Percentiles rank a stretch among this genome's conserved stretches.
phyloP scores from a whole-genome alignment of 2,797 vertebrate genomes.

The Schizothorax lantsangensis region DNA sequence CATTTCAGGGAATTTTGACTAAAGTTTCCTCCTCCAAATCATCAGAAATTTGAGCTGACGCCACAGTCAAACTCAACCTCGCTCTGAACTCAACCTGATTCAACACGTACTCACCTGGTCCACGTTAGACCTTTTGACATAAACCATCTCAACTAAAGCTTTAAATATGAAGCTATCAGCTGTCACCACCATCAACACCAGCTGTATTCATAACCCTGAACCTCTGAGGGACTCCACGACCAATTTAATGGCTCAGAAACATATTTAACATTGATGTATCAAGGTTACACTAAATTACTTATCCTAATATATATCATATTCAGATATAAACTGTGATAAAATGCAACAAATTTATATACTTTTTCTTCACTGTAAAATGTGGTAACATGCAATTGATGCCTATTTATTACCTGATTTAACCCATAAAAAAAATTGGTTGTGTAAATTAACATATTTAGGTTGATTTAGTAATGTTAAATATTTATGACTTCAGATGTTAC shows the following conservation, averaged over 20 bases:
- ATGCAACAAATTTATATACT: background rate
- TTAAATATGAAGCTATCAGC: background rate
- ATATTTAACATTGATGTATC: background rate
- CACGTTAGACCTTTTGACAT: background rate
- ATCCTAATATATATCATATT: background rate
- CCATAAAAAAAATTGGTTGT: background rate
- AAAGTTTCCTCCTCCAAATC: constrained; percentile 2
- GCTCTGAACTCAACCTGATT: constrained; percentile 33
- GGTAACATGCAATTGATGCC: no score
- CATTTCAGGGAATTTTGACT: background rate
- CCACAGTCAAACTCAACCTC: constrained; percentile 23
- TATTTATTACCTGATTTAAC: background rate
- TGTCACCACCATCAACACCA: background rate
- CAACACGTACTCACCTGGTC: constrained; percentile 1
- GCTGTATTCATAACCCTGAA: background rate
- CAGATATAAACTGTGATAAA: background rate
- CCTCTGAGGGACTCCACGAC: background rate
- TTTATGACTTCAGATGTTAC: background rate
- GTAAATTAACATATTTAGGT: background rate
- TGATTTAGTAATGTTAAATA: background rate
- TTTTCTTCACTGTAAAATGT: background rate
- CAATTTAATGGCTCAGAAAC: background rate
- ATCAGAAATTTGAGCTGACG: constrained; percentile 31
- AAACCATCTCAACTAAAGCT: background rate
- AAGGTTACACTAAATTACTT: background rate